Conservation (phyloP, 1,140 invertebrate genomes). For the Drosophila ohnishii region DNA sequence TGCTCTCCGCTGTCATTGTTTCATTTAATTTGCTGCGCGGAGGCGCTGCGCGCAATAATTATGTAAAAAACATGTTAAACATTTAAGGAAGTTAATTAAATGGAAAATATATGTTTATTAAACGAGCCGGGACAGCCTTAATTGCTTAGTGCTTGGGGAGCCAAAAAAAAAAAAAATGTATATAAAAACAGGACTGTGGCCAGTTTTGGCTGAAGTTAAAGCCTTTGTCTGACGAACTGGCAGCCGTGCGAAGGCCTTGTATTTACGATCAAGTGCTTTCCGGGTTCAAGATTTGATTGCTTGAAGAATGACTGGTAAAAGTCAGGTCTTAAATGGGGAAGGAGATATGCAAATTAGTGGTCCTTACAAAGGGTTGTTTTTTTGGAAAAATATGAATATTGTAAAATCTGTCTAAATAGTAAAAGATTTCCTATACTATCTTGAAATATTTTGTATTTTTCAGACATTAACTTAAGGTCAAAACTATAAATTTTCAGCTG, state of each 20-base stretch:
- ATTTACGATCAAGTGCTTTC: conserved; percentile 29
- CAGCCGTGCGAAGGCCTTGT: conserved; percentile 32
- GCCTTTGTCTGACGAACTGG: conserved; percentile 47
- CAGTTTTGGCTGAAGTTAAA: conserved; percentile 14
- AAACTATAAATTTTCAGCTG: no score
- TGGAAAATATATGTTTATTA: conserved; percentile 78
- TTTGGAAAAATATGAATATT: no score
- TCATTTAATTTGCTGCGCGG: conserved; percentile 23
- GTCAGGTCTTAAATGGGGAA: conserved; percentile 13
- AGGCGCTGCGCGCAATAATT: conserved; percentile 60
- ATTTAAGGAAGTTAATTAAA: conserved; percentile 82
- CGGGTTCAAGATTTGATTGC: conserved; percentile 40
- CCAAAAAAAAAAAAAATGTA: neutral
- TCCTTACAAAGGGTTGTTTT: neutral
- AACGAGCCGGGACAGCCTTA: conserved; percentile 67
- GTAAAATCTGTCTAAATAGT: no score
- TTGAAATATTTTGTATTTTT: neutral
- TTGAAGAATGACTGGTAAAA: conserved; percentile 35
- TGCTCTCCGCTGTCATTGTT: conserved; percentile 35
- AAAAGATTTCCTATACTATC: neutral
- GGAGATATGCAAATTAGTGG: conserved; percentile 22
- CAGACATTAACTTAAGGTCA: no score
- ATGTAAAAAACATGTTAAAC: conserved; percentile 74
- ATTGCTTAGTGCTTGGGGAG: conserved; percentile 54
- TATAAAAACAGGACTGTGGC: conserved; percentile 33